phyloP scores from a whole-genome alignment of 2,797 vertebrate genomes.

The Emys orbicularis region DNA sequence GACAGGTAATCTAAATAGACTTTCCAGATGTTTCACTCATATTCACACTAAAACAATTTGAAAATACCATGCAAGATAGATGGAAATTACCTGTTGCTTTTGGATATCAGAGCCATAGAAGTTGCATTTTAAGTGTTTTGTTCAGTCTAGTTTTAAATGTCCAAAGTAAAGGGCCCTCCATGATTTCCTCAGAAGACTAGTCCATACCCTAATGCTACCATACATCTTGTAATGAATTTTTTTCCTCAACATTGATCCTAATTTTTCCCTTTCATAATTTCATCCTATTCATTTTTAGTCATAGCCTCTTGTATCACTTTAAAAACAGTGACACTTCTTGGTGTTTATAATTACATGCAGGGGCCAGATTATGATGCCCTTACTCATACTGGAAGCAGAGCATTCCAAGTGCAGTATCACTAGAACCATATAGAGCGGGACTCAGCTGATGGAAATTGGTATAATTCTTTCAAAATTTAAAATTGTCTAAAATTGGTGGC shows the following conservation, averaged over 20 bases:
- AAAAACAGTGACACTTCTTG: not conserved
- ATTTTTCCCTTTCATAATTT: not conserved
- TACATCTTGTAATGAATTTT: not conserved
- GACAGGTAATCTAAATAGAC: not conserved
- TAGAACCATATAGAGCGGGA: too few species aligned
- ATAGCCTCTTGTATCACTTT: not conserved
- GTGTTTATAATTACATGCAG: not conserved
- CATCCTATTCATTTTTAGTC: not conserved
- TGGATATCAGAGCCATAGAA: not conserved
- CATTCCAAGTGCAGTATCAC: too few species aligned
- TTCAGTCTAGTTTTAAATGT: not conserved
- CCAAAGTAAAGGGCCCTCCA: not conserved
- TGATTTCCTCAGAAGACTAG: not conserved
- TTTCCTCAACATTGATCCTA: too few species aligned
- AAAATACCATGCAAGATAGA: not conserved
- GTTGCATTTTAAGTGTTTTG: not conserved
- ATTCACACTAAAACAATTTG: not conserved
- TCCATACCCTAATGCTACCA: not conserved
- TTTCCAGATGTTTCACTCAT: not conserved
- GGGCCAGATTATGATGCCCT: not conserved
- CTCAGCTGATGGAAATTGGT: too few species aligned
- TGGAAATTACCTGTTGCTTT: not conserved
- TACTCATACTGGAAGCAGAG: too few species aligned
- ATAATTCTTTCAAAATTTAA: too few species aligned
- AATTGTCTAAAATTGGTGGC: too few species aligned